Conservation (phyloP, 2,888 invertebrate species). For the Empis stercorea region DNA sequence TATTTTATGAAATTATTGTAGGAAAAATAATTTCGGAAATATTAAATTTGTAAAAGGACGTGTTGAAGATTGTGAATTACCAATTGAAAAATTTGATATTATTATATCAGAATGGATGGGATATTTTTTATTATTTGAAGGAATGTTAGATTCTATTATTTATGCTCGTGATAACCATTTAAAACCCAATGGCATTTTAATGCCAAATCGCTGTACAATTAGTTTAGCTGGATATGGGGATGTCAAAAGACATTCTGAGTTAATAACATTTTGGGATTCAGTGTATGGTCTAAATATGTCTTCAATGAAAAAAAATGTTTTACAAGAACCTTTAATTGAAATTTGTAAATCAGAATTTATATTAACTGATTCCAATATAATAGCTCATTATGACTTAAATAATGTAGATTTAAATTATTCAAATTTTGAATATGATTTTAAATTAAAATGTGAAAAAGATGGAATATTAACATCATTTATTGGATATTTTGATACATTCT, state of each 20-base stretch:
- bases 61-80: constrained; percentile 69
- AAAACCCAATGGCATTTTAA: constrained; percentile 56
- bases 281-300: constrained; percentile 93
- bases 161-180: constrained; percentile 75
- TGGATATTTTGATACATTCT: constrained; percentile 85
- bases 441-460: constrained; percentile 47
- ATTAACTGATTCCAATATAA: constrained; percentile 49
- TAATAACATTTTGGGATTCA: constrained; percentile 79
- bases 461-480: constrained; percentile 67
- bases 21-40: constrained; percentile 39
- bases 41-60: constrained; percentile 73
- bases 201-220: constrained; percentile 77
- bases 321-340: constrained; percentile 63
- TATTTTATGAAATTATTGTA: constrained; percentile 15
- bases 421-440: constrained; percentile 59
- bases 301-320: constrained; percentile 72
- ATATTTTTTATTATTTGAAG: constrained; percentile 90
- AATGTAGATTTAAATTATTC: constrained; percentile 58
- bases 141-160: constrained; percentile 90
- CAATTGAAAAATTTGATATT: constrained; percentile 66
- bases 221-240: constrained; percentile 71
- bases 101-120: constrained; percentile 99
- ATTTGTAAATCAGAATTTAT: constrained; percentile 46
- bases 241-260: constrained; percentile 52
- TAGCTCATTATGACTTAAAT: constrained; percentile 63